Conservation (phyloP, 2,113 vertebrate genomes). For the Atractosteus spatula region DNA sequence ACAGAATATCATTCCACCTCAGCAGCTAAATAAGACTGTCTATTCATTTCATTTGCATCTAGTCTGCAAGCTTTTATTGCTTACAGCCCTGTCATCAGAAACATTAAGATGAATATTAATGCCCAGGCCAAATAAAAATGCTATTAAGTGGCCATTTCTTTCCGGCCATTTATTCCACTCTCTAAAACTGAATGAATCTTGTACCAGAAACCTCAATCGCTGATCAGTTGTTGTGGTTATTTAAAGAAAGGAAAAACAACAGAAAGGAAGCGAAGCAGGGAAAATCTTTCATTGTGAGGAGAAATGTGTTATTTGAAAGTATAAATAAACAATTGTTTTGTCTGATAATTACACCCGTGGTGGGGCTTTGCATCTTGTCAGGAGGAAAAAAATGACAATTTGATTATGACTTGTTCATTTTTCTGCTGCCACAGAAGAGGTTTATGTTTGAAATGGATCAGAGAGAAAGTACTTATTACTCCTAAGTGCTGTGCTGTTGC, state of each 20-base stretch:
- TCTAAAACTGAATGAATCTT: slow-evolving; percentile 95
- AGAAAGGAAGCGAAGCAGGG: slow-evolving; percentile 62
- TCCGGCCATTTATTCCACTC: slow-evolving; percentile 88
- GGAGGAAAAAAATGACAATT: slow-evolving; percentile 83
- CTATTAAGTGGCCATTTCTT: slow-evolving; percentile 95
- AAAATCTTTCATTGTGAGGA: not conserved
- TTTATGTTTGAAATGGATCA: slow-evolving; percentile 94
- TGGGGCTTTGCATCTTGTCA: slow-evolving; percentile 80
- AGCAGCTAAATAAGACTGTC: slow-evolving; percentile 74
- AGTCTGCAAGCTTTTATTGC: slow-evolving; percentile 80
- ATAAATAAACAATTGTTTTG: slow-evolving; percentile 86
- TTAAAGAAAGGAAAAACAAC: slow-evolving; percentile 78
- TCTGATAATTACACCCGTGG: slow-evolving; percentile 81
- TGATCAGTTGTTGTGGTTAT: slow-evolving; percentile 74
- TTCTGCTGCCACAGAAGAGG: slow-evolving; percentile 83
- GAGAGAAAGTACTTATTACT: slow-evolving; percentile 96
- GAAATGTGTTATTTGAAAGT: slow-evolving; percentile 45
- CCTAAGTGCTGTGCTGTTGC: slow-evolving; percentile 93
- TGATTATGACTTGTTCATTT: slow-evolving; percentile 94
- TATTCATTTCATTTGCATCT: slow-evolving; percentile 19
- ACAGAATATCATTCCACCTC: slow-evolving; percentile 67
- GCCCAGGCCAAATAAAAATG: slow-evolving; percentile 90
- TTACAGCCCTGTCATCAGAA: slow-evolving; percentile 96
- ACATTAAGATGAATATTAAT: slow-evolving; percentile 99
- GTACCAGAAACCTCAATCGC: slow-evolving; percentile 60